Evolutionary conservation across 2,888 invertebrate species (phyloP).

Genomic region (Coleophora deauratella): DNA sequence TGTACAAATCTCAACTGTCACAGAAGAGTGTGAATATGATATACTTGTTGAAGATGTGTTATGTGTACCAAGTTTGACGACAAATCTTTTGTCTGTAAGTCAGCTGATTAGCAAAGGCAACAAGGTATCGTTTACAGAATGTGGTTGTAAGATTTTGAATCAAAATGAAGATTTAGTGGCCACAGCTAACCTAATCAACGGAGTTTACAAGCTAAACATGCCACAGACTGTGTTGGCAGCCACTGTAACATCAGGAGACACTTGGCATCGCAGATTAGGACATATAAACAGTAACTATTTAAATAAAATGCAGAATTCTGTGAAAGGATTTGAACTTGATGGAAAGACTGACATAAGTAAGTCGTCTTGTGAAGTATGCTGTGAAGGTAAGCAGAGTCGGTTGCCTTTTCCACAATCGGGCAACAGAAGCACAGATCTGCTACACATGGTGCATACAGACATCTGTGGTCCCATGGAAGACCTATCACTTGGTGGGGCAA

Average conservation of each 20-base stretch:
- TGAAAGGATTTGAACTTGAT: conserved; percentile 15
- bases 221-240: not conserved
- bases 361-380: conserved; percentile 14
- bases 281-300: conserved; percentile 20
- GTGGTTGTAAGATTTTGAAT: conserved; percentile 19
- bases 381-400: conserved; percentile 17
- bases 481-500: conserved; percentile 12
- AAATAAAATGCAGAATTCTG: conserved; percentile 20
- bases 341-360: conserved; percentile 15
- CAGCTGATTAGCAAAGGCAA: conserved; percentile 19
- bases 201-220: conserved; percentile 18
- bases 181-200: conserved; percentile 16
- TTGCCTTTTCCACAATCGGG: conserved; percentile 14
- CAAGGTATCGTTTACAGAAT: conserved; percentile 15
- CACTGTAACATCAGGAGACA: conserved; percentile 6
- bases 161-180: conserved; percentile 14
- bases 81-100: conserved; percentile 14
- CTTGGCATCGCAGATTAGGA: conserved; percentile 20
- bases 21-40: conserved; percentile 9
- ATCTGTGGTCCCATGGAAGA: conserved; percentile 13
- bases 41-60: conserved; percentile 13
- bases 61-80: conserved; percentile 14
- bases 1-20: conserved; percentile 11
- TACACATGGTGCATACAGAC: conserved; percentile 10
- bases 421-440: conserved; percentile 8